Evolutionary conservation across 2,888 invertebrate species (phyloP).

Genomic region (Pyralis farinalis): DNA sequence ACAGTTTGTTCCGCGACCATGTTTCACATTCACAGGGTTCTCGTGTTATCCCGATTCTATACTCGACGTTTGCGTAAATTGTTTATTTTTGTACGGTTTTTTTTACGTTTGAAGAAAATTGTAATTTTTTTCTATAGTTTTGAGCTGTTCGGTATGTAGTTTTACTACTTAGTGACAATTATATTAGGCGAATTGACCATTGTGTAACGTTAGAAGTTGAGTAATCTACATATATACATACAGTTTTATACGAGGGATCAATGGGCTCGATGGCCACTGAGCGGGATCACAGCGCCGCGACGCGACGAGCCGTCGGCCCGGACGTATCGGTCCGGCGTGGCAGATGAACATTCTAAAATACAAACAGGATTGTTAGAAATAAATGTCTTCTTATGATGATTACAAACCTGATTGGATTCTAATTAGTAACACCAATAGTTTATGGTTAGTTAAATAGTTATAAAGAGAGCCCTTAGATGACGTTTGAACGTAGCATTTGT

Average conservation of each 20-base stretch:
- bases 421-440: slow-evolving; percentile 72
- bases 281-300: neutral
- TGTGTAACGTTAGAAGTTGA: slow-evolving; percentile 24
- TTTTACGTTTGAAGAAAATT: slow-evolving; percentile 35
- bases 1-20: slow-evolving; percentile 28
- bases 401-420: slow-evolving; percentile 42
- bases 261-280: slow-evolving; percentile 34
- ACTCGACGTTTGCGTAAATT: slow-evolving; percentile 18
- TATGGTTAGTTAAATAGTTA: slow-evolving; percentile 59
- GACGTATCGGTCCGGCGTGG: slow-evolving; percentile 18
- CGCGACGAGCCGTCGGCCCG: neutral
- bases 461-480: slow-evolving; percentile 60
- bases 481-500: slow-evolving; percentile 72
- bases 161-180: slow-evolving; percentile 46
- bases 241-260: slow-evolving; percentile 60
- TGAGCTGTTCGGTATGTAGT: slow-evolving; percentile 30
- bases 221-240: slow-evolving; percentile 38
- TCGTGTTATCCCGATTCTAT: slow-evolving; percentile 26
- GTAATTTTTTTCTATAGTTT: slow-evolving; percentile 35
- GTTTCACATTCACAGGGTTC: slow-evolving; percentile 39
- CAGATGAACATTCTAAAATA: slow-evolving; percentile 30
- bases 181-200: slow-evolving; percentile 51
- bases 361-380: slow-evolving; percentile 32
- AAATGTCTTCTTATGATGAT: slow-evolving; percentile 50
- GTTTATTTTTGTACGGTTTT: slow-evolving; percentile 44